phyloP scores from a whole-genome alignment of 2,113 vertebrate species.

The Barnardius zonarius region DNA sequence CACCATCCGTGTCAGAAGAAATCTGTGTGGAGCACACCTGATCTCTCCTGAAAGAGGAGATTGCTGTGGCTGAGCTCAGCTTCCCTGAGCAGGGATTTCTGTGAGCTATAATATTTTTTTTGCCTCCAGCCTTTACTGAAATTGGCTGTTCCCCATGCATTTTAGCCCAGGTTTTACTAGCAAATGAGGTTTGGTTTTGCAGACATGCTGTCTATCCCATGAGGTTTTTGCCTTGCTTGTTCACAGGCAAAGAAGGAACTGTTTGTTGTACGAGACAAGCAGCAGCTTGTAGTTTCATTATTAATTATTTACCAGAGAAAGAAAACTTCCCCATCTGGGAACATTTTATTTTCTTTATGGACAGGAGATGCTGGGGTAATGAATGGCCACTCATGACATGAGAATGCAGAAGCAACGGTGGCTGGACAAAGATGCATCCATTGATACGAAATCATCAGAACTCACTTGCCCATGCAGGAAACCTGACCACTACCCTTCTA shows the following conservation, averaged over 20 bases:
- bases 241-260: background rate
- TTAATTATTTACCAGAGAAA: slow-evolving; percentile 28
- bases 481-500: background rate
- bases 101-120: background rate
- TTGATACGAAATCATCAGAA: background rate
- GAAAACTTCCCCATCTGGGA: background rate
- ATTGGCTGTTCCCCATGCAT: background rate
- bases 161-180: background rate
- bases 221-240: background rate
- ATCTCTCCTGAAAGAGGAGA: background rate
- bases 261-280: background rate
- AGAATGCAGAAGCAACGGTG: background rate
- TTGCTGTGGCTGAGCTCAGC: background rate
- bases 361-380: background rate
- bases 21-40: background rate
- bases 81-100: background rate
- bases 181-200: background rate
- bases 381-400: background rate
- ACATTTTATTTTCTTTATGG: background rate
- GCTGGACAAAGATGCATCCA: background rate
- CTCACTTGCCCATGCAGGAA: background rate
- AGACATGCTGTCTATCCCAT: background rate
- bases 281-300: background rate
- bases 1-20: background rate
- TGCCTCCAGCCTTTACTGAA: background rate